Evolutionary conservation across 2,113 vertebrate species (phyloP).

Genomic region (Colaptes auratus): DNA sequence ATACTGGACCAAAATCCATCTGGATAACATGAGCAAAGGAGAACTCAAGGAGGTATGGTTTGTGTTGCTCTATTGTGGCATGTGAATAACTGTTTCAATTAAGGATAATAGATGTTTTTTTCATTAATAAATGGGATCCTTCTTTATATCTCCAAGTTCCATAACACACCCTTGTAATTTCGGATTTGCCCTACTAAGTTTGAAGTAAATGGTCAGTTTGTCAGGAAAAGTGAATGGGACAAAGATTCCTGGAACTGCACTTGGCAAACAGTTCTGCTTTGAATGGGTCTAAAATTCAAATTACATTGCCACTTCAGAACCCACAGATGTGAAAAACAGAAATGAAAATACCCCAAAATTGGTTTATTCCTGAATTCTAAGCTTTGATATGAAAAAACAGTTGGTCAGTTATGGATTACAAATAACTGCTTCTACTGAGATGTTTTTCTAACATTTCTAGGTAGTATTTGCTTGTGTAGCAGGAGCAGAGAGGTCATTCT

Average conservation of each 20-base stretch:
- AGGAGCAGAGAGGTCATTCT: no score
- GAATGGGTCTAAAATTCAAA: background rate
- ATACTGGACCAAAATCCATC: constrained; percentile 91
- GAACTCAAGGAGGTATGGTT: constrained; percentile 89
- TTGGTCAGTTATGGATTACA: background rate
- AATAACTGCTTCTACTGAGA: background rate
- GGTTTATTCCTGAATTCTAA: background rate
- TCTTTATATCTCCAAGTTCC: background rate
- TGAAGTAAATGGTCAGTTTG: background rate
- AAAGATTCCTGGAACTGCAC: background rate
- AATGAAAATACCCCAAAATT: background rate
- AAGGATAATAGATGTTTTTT: background rate
- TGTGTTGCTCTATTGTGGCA: background rate
- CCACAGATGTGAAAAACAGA: background rate
- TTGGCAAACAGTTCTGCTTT: background rate
- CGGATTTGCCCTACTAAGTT: background rate
- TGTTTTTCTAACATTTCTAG: background rate
- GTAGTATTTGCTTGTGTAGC: background rate
- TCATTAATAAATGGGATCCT: background rate
- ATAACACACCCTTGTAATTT: background rate
- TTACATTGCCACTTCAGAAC: background rate
- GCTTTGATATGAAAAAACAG: background rate
- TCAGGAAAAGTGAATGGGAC: background rate
- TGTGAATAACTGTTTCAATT: background rate
- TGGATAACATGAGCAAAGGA: constrained; percentile 86